A percentile compares a stretch with the other conserved stretches of the same genome.
Evolutionary conservation across 2,888 invertebrate species (phyloP).

Genomic region (Harpalus rubripes): DNA sequence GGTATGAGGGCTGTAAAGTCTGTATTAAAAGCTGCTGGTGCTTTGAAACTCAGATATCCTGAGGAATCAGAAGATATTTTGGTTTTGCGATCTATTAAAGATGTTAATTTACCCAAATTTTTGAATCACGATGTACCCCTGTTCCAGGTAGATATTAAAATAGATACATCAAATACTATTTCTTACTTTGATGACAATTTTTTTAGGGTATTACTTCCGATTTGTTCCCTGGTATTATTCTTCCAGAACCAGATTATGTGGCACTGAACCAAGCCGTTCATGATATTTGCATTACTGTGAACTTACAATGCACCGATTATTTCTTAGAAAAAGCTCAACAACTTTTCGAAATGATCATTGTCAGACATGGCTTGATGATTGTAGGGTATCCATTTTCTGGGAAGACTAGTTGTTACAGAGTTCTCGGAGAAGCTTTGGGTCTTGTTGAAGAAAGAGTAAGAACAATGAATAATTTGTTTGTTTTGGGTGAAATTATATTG

Average conservation of each 20-base stretch:
- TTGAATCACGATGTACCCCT: conserved; percentile 92
- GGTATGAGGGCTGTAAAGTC: conserved; percentile 98
- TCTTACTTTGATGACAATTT: conserved; percentile 69
- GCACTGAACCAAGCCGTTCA: conserved; percentile 83
- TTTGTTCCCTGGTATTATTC: conserved; percentile 91
- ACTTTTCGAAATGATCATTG: conserved; percentile 96
- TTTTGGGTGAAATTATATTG: conserved; percentile 28
- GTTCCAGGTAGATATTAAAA: conserved; percentile 82
- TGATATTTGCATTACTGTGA: conserved; percentile 84
- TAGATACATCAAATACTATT: conserved; percentile 14
- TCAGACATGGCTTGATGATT: conserved; percentile 96
- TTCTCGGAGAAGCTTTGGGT: conserved; percentile 89
- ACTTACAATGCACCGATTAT: conserved; percentile 90
- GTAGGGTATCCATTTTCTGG: conserved; percentile 96
- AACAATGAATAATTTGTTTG: conserved; percentile 1
- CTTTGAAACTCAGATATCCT: conserved; percentile 92
- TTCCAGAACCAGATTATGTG: conserved; percentile 90
- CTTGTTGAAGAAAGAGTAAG: conserved; percentile 85
- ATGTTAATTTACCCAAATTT: conserved; percentile 96
- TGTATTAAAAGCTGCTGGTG: conserved; percentile 94
- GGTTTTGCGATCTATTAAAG: conserved; percentile 93
- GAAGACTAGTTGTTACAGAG: conserved; percentile 91
- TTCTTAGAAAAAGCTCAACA: conserved; percentile 94
- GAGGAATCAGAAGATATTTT: conserved; percentile 92
- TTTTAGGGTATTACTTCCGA: conserved; percentile 94